Evolutionary conservation across 1,140 invertebrate species (phyloP).

Genomic region (Forficula auricularia): DNA sequence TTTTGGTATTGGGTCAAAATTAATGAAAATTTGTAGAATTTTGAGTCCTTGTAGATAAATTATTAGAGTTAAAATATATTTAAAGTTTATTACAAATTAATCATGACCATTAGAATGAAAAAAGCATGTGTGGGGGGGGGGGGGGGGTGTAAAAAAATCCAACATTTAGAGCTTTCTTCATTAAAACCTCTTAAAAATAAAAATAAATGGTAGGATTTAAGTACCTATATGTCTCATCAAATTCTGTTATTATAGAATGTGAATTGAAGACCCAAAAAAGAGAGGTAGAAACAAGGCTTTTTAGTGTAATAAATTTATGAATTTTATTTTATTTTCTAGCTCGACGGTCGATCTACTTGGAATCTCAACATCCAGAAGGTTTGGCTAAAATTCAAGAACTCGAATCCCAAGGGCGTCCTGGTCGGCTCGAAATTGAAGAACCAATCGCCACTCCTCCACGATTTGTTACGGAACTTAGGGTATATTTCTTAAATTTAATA

Average conservation of each 20-base stretch:
- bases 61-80: too few species aligned
- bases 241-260: neutral
- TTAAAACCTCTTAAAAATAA: neutral
- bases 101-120: too few species aligned
- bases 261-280: neutral
- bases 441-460: constrained; percentile 55
- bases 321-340: constrained; percentile 30
- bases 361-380: constrained; percentile 83
- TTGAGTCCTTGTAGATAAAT: too few species aligned
- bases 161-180: too few species aligned
- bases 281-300: neutral
- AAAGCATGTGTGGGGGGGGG: too few species aligned
- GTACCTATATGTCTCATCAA: neutral
- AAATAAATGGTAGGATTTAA: neutral
- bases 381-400: constrained; percentile 79
- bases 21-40: too few species aligned
- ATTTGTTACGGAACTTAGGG: constrained; percentile 57
- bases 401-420: constrained; percentile 61
- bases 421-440: constrained; percentile 64
- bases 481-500: constrained; percentile 16
- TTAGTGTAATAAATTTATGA: constrained; percentile 4
- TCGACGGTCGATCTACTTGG: constrained; percentile 65
- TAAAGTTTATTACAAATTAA: too few species aligned
- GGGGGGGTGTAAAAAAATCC: too few species aligned
- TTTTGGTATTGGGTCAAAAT: too few species aligned